These are phyloP conservation scores for Tethya wilhelma DNA, from an alignment of 37 sponge, comb jelly and placozoan genomes.

Conservation along the genomic window DNA sequence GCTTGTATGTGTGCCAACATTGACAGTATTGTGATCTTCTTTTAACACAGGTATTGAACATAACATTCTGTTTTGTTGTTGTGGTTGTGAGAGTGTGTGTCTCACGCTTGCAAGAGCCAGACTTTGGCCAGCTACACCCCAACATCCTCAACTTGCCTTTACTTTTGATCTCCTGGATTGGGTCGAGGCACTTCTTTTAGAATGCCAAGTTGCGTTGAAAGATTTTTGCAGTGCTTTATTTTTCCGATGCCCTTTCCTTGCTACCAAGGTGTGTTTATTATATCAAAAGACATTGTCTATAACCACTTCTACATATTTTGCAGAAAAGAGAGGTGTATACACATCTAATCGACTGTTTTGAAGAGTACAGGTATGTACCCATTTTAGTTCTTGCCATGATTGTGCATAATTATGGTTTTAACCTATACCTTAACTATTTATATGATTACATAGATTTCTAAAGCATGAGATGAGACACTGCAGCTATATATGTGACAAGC, in stretches of 20 bases:
- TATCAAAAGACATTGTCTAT: background rate
- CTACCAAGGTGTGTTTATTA: background rate
- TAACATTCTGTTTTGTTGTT: background rate
- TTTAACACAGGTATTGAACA: constrained; percentile 20
- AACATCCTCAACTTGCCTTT: constrained; percentile 18
- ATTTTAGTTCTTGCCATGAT: too few species aligned
- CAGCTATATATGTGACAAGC: too few species aligned
- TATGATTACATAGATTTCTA: too few species aligned
- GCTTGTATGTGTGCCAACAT: too few species aligned
- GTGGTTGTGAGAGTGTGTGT: too few species aligned
- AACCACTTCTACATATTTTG: background rate
- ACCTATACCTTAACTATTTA: too few species aligned
- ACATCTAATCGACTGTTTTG: constrained; percentile 22
- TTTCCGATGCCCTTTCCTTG: constrained; percentile 3
- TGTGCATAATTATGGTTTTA: too few species aligned
- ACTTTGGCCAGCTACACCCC: constrained; percentile 26
- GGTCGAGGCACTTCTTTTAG: constrained; percentile 22
- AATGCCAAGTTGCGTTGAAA: constrained; percentile 30
- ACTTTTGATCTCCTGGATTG: constrained; percentile 19
- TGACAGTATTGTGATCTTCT: too few species aligned
- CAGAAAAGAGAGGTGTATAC: constrained; percentile 1
- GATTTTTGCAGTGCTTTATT: constrained; percentile 14
- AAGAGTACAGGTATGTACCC: constrained; percentile 36
- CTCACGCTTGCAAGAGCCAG: background rate
- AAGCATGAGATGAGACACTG: too few species aligned